Base-by-base conservation (phyloP, 2,113 vertebrate genomes). In the Colius striatus region DNA sequence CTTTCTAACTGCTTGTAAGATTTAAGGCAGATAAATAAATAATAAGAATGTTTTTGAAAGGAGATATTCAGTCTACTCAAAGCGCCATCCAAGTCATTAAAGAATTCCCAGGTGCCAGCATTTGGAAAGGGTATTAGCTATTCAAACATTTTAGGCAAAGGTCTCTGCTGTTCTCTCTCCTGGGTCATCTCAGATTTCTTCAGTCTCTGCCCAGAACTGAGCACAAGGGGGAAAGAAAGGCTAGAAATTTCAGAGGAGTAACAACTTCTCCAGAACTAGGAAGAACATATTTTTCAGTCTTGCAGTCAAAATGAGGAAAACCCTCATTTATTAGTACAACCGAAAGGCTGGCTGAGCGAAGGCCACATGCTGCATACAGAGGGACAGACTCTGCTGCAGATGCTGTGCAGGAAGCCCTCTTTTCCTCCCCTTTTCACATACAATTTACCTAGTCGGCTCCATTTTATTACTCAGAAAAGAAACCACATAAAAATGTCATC, bases 61-160 rank as follows among this genome's bases (percentile, higher is more conserved):
- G 51, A 91, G 84, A 90, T 95, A 94, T 50, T 95, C 90, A 81
- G 68, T 89, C 87, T 84, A 87, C 79, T 29, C 70, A 91, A 94
- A 95, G 72, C 61, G 94, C 91, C 45, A 76, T 96, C 62, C 84
- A 91, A 86, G 75, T 89, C 87, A 92, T 94, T 94, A 94, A 90
- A 91, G 91, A 92, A 94, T 95, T 95, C 88, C 95, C 95, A 95
- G 94, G 82, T 96, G 87, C 91, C 87, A 96, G 91, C 81, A 96
- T 92, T 97, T 92, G 87, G 95, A 92, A 96, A 90, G 66, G 58
- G 72, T 93, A 95, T 95, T 96, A 96, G 53, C 91, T 95, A 82
- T 90, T 94, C 94, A 95, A 96, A 96, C 73, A 84, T 41, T 85
- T 96, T 96, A 95, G 87, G 88, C 84, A 89, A 65, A 94, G 57